Base-by-base conservation (phyloP, 1,140 invertebrate genomes). In the Ptiloglossa arizonensis region DNA sequence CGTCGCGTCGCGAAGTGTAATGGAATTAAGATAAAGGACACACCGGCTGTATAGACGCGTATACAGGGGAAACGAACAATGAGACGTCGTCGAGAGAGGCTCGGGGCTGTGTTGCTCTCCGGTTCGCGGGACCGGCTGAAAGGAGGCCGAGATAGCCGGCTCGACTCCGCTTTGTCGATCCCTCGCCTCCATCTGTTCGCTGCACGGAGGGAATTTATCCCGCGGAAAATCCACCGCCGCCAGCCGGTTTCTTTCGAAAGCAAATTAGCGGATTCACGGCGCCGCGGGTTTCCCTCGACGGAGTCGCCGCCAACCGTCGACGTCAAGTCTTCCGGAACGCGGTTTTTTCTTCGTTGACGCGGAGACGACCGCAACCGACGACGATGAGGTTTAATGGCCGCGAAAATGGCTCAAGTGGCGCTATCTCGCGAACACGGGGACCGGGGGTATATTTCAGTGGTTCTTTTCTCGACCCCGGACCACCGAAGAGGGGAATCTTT, bases 21-120 rank as follows among this genome's bases (percentile, higher is more conserved):
- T 85, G 72, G 80, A 82, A 85, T 85, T 82, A 82, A 85, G 82
- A 82, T 81, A 80, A 77, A 79, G 82, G 64, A 54, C 48, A 54
- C 48, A 63, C 56, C 19, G 56, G 41, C 56, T 62, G 72, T 79
- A 73, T 71, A 17, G 60, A 24, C 50, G 44, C 22, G 63, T 73
- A 62, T 64, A 73, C 46, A 50, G 62, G 70, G 44, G 63, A 19
- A 24, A 22, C 50, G 57, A 81, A 83, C 80, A 83, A 83, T 79
- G 82, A 81, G 66, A 69, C 52, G 46, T 52, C 66, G 71, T 50
- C n/a, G 54, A 67, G 64, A 74, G 62, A 44, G n/a, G 15, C 62
- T 54, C 13, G 46, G n/a, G n/a, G 35, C 24, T 52, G 62, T 50
- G 72, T 54, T 64, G 56, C 57, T 13, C 54, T 67, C 35, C 56